Evolutionary conservation across 2,797 vertebrate species (phyloP).

Genomic region (Phataginus tricuspis): DNA sequence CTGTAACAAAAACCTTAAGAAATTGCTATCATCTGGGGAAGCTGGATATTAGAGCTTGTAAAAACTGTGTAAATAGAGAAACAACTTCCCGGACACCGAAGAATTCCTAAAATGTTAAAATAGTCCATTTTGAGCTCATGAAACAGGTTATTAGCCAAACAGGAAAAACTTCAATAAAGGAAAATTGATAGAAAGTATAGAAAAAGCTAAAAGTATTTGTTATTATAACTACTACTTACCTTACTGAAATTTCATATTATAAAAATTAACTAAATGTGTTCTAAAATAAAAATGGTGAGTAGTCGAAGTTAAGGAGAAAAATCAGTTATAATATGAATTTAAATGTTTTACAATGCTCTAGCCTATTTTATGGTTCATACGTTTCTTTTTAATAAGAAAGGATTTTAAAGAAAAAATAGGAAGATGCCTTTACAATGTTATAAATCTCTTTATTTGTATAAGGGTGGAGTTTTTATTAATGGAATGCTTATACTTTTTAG

Average conservation of each 20-base stretch:
- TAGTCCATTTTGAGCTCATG: not conserved
- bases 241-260: conserved; percentile 35
- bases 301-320: not conserved
- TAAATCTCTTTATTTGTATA: not conserved
- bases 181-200: not conserved
- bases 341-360: conserved; percentile 10
- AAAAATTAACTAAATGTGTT: conserved; percentile 15
- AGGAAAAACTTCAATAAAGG: conserved; percentile 51
- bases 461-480: not conserved
- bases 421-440: not conserved
- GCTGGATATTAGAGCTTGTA: not conserved
- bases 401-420: not conserved
- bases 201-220: conserved; percentile 11
- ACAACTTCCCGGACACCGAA: not conserved
- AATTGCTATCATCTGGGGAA: not conserved
- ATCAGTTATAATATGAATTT: conserved; percentile 42
- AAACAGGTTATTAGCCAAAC: not conserved
- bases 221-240: not conserved
- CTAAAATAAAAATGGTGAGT: conserved; percentile 32
- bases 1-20: not conserved
- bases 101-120: not conserved
- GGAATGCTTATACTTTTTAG: not conserved
- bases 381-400: conserved; percentile 32
- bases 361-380: not conserved
- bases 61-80: not conserved